Percentiles rank a stretch among this genome's conserved stretches.
Evolutionary conservation across 2,113 vertebrate species (phyloP).

Genomic region (Todiramphus chloris): DNA sequence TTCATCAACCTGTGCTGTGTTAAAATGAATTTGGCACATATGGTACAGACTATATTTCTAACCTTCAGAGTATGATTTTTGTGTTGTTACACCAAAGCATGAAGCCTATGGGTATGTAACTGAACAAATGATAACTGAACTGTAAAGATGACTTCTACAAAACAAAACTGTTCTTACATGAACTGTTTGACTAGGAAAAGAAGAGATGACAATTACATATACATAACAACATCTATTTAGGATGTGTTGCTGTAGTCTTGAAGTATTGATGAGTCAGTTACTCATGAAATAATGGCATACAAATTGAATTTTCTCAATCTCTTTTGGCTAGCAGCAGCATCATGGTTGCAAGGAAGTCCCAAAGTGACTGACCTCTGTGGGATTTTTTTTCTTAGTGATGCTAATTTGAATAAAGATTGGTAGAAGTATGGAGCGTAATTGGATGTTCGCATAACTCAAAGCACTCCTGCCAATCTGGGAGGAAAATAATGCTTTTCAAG

Average conservation of each 20-base stretch:
- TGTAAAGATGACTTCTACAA: neutral
- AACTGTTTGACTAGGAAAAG: neutral
- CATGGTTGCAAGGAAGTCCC: neutral
- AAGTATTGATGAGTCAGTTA: neutral
- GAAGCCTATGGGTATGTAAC: neutral
- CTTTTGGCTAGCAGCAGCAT: neutral
- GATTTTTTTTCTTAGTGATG: neutral
- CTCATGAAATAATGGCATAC: neutral
- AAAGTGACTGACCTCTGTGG: neutral
- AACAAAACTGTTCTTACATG: neutral
- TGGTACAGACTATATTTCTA: neutral
- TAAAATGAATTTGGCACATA: neutral
- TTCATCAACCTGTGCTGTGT: neutral
- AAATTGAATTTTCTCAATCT: neutral
- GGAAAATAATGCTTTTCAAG: neutral
- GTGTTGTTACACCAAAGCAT: neutral
- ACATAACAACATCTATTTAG: neutral
- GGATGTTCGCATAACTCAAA: neutral
- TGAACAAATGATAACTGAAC: neutral
- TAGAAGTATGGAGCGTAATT: neutral
- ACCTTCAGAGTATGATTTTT: neutral
- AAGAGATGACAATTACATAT: neutral
- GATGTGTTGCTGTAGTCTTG: neutral
- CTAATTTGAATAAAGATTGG: neutral
- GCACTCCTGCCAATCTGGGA: neutral